phyloP scores from a whole-genome alignment of 2,888 invertebrate genomes.

The Camptogramma bilineatum region DNA sequence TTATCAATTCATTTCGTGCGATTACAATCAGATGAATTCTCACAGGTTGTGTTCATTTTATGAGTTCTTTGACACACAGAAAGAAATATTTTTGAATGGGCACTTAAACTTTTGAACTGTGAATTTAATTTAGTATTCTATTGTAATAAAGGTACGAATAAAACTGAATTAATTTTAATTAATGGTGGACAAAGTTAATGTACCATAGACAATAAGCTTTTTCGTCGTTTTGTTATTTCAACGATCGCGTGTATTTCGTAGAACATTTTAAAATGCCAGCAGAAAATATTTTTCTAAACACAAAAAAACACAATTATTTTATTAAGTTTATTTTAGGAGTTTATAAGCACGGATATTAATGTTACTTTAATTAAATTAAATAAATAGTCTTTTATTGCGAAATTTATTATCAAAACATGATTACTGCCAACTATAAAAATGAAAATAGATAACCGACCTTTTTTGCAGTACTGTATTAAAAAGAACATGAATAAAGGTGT shows the following conservation, averaged over 20 bases:
- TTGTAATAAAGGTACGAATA: slow-evolving; percentile 40
- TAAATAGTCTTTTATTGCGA: neutral
- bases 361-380: neutral
- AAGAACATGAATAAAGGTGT: slow-evolving; percentile 22
- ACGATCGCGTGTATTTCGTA: slow-evolving; percentile 14
- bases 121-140: slow-evolving; percentile 40
- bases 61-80: slow-evolving; percentile 46
- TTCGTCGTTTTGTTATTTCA: slow-evolving; percentile 24
- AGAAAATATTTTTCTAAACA: neutral
- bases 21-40: slow-evolving; percentile 43
- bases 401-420: neutral
- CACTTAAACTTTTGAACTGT: slow-evolving; percentile 47
- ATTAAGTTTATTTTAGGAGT: neutral
- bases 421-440: neutral
- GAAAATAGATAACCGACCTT: slow-evolving; percentile 2
- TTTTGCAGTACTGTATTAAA: slow-evolving; percentile 9
- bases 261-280: neutral
- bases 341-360: neutral
- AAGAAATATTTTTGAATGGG: slow-evolving; percentile 45
- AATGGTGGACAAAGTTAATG: slow-evolving; percentile 29
- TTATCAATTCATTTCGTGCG: slow-evolving; percentile 32
- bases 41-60: slow-evolving; percentile 42
- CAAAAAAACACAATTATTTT: neutral
- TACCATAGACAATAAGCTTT: slow-evolving; percentile 34
- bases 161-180: slow-evolving; percentile 40